phyloP scores from a whole-genome alignment of 2,888 invertebrate genomes.

The Allacma fusca region DNA sequence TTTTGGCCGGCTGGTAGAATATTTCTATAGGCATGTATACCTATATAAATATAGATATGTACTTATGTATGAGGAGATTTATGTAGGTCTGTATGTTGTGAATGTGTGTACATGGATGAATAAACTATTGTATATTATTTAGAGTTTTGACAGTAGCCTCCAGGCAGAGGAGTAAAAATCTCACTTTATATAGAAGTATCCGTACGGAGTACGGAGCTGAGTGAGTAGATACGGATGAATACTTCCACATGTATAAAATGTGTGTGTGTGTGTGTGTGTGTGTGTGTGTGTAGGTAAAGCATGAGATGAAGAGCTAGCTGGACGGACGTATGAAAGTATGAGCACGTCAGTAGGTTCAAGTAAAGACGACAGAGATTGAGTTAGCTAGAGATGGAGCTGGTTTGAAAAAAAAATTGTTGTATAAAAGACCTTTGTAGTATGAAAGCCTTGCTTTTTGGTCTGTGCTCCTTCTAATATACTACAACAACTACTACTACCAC shows the following conservation, averaged over 20 bases:
- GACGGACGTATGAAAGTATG: background rate
- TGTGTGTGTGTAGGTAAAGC: background rate
- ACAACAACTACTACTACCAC: too few species aligned
- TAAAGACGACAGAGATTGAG: constrained; percentile 21
- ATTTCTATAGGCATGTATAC: too few species aligned
- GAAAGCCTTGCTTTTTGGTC: too few species aligned
- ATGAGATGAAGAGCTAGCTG: background rate
- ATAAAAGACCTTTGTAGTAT: constrained; percentile 4
- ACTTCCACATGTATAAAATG: too few species aligned
- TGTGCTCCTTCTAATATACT: too few species aligned
- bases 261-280: too few species aligned
- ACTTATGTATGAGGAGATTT: background rate
- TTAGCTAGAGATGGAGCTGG: constrained; percentile 38
- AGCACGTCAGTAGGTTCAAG: background rate
- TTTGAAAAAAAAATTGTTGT: constrained; percentile 40
- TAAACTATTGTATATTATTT: constrained; percentile 55
- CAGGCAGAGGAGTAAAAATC: constrained; percentile 41
- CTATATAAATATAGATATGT: too few species aligned
- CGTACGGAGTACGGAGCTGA: too few species aligned
- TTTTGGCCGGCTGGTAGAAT: background rate
- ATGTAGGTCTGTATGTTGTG: background rate
- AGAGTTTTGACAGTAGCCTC: constrained; percentile 60
- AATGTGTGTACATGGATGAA: constrained; percentile 30
- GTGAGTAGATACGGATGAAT: too few species aligned
- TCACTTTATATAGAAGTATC: constrained; percentile 18